Conservation (phyloP, 2,113 vertebrate species). For the Harpagus bidentatus region DNA sequence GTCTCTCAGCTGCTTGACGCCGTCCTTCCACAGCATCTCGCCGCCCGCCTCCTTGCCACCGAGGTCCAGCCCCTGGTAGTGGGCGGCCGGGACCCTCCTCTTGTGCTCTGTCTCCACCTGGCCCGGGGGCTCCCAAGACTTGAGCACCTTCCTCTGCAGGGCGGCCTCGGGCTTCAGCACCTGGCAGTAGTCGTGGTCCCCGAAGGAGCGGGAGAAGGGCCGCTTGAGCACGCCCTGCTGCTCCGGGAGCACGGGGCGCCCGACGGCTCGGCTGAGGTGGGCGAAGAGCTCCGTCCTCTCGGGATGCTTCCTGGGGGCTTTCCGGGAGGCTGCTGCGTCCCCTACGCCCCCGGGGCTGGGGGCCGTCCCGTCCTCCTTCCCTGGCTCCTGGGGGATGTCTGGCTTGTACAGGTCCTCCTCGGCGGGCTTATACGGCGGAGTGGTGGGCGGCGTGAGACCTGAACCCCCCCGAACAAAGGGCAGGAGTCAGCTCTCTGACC, state of each 20-base stretch:
- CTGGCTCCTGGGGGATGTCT: constrained; percentile 74
- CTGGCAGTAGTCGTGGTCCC: constrained; percentile 97
- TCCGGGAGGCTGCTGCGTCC: constrained; percentile 35
- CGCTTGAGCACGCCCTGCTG: constrained; percentile 70
- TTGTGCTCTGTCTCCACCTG: constrained; percentile 63
- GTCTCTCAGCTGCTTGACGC: constrained; percentile 72
- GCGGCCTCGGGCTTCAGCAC: constrained; percentile 72
- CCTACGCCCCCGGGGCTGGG: constrained; percentile 25
- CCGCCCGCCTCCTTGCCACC: constrained; percentile 58
- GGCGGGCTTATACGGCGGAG: constrained; percentile 91
- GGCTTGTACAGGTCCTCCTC: constrained; percentile 96
- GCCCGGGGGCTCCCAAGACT: constrained; percentile 70
- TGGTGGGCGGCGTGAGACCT: constrained; percentile 97
- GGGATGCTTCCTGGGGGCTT: constrained; percentile 81
- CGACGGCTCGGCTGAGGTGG: constrained; percentile 80
- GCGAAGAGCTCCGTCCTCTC: constrained; percentile 93
- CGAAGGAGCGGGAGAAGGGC: constrained; percentile 81
- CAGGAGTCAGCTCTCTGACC: constrained; percentile 23
- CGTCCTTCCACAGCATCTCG: constrained; percentile 47
- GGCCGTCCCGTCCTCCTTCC: constrained; percentile 30
- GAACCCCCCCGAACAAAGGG: neutral
- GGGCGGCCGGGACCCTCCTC: constrained; percentile 31
- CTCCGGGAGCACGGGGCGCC: constrained; percentile 47
- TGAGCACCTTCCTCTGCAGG: constrained; percentile 78
- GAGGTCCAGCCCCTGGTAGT: constrained; percentile 69